Evolutionary conservation across 1,140 invertebrate genomes (phyloP).

Genomic region (Heterodera carotae): DNA sequence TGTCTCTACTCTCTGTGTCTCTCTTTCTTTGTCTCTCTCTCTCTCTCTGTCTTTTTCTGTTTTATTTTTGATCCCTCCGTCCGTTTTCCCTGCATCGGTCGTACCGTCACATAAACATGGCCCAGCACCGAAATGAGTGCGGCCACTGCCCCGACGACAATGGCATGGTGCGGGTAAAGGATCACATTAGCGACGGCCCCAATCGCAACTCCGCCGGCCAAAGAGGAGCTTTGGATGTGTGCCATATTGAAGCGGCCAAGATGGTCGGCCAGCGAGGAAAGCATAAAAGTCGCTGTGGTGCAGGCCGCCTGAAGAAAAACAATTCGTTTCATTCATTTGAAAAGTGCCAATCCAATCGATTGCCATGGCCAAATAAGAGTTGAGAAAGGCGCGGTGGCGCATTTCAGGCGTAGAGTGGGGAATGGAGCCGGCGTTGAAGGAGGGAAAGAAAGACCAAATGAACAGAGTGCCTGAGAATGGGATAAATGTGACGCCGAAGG

Average conservation of each 20-base stretch:
- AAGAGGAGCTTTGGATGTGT: constrained; percentile 68
- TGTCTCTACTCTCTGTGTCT: background rate
- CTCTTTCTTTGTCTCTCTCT: too few species aligned
- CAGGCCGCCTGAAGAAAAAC: constrained; percentile 56
- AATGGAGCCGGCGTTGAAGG: constrained; percentile 66
- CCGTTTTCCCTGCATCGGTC: too few species aligned
- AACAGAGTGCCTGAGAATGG: constrained; percentile 66
- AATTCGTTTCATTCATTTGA: background rate
- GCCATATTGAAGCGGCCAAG: constrained; percentile 61
- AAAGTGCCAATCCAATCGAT: constrained; percentile 7
- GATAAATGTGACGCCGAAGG: constrained; percentile 21
- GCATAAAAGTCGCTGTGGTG: constrained; percentile 67
- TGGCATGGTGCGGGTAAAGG: constrained; percentile 80
- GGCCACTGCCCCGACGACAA: constrained; percentile 79
- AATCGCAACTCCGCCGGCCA: constrained; percentile 72
- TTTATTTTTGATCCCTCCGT: too few species aligned
- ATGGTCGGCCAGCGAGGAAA: constrained; percentile 66
- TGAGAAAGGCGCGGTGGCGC: constrained; percentile 68
- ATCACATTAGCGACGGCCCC: constrained; percentile 74
- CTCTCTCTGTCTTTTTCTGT: too few species aligned
- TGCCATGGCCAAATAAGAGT: constrained; percentile 69
- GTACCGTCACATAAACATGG: constrained; percentile 51
- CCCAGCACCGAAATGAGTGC: constrained; percentile 76
- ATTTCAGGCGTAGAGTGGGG: constrained; percentile 54
- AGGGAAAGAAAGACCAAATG: constrained; percentile 69